phyloP scores from a whole-genome alignment of 2,113 vertebrate species.

The Rattus norvegicus region DNA sequence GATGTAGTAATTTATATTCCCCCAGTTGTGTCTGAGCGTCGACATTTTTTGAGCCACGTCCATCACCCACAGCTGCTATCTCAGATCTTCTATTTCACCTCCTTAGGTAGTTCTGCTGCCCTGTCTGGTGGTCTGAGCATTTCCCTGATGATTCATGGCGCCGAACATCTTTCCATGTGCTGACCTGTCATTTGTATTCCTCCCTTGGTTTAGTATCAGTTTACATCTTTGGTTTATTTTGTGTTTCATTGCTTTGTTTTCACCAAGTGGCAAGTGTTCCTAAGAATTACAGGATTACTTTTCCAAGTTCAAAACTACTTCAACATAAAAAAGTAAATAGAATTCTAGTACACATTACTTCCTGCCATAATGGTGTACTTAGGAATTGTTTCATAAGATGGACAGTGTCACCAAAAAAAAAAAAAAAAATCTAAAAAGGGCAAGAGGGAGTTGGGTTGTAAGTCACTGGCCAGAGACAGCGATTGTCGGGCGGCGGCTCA shows the following conservation, averaged over 20 bases:
- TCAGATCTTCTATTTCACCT: too few relatives aligned
- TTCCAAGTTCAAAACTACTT: slow-evolving; percentile 51
- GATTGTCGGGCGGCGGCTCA: neutral
- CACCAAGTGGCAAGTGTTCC: neutral
- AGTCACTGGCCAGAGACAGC: slow-evolving; percentile 4
- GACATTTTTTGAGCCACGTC: neutral
- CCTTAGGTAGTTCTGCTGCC: neutral
- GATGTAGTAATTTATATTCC: neutral
- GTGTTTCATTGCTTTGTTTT: neutral
- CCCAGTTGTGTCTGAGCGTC: too few relatives aligned
- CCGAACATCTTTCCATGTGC: neutral
- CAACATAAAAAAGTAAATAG: slow-evolving; percentile 3
- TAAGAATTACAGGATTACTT: neutral
- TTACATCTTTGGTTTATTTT: slow-evolving; percentile 3
- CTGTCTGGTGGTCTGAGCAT: neutral
- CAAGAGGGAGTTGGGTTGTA: neutral
- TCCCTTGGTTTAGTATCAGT: neutral
- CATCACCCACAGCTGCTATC: neutral
- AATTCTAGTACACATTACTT: too few relatives aligned
- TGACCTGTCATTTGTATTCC: neutral
- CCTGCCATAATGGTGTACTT: neutral
- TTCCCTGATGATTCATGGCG: neutral
- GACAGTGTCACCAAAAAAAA: neutral
- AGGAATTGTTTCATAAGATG: neutral
- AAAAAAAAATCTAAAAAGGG: neutral